Conservation (phyloP, 2,888 invertebrate genomes). For the Drosophila stalkeri region DNA sequence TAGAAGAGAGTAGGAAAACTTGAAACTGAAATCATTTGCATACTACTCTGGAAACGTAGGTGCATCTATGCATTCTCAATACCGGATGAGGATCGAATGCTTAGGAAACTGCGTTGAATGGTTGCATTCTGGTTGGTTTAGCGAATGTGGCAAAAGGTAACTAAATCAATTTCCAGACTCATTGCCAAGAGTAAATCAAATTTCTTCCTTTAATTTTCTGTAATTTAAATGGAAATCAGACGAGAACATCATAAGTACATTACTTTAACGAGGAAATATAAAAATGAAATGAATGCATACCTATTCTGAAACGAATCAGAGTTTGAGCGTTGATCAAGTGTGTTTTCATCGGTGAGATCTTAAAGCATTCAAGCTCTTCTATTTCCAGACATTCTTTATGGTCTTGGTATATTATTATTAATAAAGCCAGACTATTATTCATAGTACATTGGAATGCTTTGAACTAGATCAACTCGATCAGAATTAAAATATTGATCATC, state of each 20-base stretch:
- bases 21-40: not conserved
- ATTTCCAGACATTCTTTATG: not conserved
- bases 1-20: not conserved
- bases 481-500: not conserved
- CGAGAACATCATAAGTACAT: not conserved
- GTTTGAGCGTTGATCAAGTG: not conserved
- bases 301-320: not conserved
- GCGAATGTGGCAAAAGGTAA: not conserved
- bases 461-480: not conserved
- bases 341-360: not conserved
- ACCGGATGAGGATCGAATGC: not conserved
- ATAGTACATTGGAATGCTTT: not conserved
- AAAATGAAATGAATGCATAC: not conserved
- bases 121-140: not conserved
- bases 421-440: too few species aligned
- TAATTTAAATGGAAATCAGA: not conserved
- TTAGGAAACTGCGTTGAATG: not conserved
- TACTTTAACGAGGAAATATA: not conserved
- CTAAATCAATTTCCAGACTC: not conserved
- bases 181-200: not conserved
- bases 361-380: not conserved
- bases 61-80: not conserved
- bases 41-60: not conserved
- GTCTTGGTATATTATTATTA: too few species aligned
- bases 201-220: not conserved